Percentiles rank a stretch among this genome's conserved stretches.
phyloP scores from a whole-genome alignment of 2,113 vertebrate species.

The Cyphomyrus plagiostoma region DNA sequence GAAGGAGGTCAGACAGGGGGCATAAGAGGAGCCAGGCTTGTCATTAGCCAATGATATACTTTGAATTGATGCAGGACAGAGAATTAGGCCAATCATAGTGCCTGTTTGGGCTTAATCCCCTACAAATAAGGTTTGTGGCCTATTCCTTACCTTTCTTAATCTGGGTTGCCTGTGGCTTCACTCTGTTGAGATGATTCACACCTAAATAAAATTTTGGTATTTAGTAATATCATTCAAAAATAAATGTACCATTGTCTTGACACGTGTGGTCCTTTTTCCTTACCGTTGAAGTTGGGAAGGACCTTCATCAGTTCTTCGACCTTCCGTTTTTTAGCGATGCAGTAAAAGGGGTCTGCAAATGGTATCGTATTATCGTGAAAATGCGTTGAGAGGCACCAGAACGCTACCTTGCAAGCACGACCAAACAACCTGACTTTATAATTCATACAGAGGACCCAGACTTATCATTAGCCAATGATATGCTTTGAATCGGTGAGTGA shows the following conservation, averaged over 20 bases:
- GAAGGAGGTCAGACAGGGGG: background rate
- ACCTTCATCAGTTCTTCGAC: conserved; percentile 73
- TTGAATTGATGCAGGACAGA: background rate
- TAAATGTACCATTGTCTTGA: background rate
- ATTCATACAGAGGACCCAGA: background rate
- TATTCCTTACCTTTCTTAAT: conserved; percentile 48
- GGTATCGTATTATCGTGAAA: background rate
- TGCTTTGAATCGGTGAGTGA: background rate
- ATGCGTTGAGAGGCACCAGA: background rate
- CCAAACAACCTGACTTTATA: background rate
- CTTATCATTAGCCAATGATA: background rate
- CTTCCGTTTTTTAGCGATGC: conserved; percentile 82
- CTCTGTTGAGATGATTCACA: conserved; percentile 35
- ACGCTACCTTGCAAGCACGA: background rate
- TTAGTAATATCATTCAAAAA: background rate
- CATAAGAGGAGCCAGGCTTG: background rate
- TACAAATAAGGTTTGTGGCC: background rate
- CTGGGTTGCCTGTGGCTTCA: conserved; percentile 37
- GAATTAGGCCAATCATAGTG: background rate
- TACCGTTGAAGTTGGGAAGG: conserved; percentile 69
- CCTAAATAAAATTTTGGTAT: conserved; percentile 9
- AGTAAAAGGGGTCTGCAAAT: conserved; percentile 79
- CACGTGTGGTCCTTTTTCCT: conserved; percentile 15
- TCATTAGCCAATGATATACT: background rate
- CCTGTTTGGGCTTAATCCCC: background rate